These are phyloP conservation scores for Chelonia mydas DNA, from an alignment of 2,797 vertebrate species.

Conservation along the genomic window DNA sequence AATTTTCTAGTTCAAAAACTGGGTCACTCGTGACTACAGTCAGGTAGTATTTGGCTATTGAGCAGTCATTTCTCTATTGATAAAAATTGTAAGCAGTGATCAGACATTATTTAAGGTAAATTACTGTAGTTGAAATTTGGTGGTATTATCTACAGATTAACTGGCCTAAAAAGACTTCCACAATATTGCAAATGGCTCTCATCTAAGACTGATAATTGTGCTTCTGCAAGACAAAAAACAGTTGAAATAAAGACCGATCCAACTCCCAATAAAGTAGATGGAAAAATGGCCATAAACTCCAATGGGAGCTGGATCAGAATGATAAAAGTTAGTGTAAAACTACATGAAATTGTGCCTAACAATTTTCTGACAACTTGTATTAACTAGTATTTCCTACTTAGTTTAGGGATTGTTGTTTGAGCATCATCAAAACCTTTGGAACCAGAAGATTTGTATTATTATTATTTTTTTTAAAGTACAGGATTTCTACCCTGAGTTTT, in stretches of 20 bases:
- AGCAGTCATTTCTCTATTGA: background rate
- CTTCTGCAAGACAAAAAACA: background rate
- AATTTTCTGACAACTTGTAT: background rate
- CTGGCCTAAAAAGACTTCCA: background rate
- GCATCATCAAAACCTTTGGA: background rate
- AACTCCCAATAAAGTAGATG: background rate
- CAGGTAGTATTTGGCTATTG: background rate
- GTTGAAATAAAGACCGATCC: background rate
- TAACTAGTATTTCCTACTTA: background rate
- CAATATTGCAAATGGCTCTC: background rate
- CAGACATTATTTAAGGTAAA: background rate
- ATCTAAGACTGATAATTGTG: background rate
- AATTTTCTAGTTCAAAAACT: background rate
- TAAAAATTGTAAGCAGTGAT: background rate
- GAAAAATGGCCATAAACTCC: background rate
- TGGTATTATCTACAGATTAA: background rate
- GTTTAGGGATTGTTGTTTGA: background rate
- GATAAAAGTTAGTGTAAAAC: fast-evolving
- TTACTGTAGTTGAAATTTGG: background rate
- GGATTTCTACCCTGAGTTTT: background rate
- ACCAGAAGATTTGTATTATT: background rate
- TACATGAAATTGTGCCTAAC: background rate
- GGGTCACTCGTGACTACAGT: background rate
- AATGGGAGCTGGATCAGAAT: background rate
- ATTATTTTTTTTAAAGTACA: background rate